Conservation (phyloP, 2,797 vertebrate species). For the Triplophysa bombifrons region DNA sequence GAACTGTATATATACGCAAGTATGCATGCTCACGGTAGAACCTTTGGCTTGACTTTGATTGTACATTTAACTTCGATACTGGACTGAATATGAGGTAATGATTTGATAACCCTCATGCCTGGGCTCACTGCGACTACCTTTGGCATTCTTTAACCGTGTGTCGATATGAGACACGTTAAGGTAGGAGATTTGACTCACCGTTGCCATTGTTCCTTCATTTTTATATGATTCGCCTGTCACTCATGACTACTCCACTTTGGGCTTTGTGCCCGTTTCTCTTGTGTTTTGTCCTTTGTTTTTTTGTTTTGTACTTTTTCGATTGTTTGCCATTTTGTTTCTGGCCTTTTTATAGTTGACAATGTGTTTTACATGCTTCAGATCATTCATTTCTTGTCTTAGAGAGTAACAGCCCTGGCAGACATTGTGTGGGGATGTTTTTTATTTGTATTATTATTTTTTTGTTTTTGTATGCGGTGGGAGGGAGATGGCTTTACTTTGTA, state of each 20-base stretch:
- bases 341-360: conserved; percentile 68
- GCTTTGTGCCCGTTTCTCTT: conserved; percentile 38
- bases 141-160: conserved; percentile 62
- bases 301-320: conserved; percentile 55
- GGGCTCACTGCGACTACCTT: conserved; percentile 80
- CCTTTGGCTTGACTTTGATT: conserved; percentile 51
- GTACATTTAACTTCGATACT: conserved; percentile 48
- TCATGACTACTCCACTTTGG: conserved; percentile 65
- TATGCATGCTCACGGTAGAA: conserved; percentile 49
- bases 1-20: conserved; percentile 55
- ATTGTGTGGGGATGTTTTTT: conserved; percentile 44
- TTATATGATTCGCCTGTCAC: conserved; percentile 62
- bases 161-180: conserved; percentile 56
- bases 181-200: conserved; percentile 58
- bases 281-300: conserved; percentile 46
- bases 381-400: conserved; percentile 56
- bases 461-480: conserved; percentile 51
- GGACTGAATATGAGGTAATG: conserved; percentile 37
- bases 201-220: conserved; percentile 65
- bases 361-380: conserved; percentile 62
- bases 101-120: conserved; percentile 61
- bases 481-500: conserved; percentile 82
- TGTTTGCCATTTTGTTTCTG: conserved; percentile 58
- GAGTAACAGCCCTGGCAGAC: conserved; percentile 47
- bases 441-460: conserved; percentile 28